phyloP scores from a whole-genome alignment of 2,113 vertebrate genomes.

The Carassius carassius region DNA sequence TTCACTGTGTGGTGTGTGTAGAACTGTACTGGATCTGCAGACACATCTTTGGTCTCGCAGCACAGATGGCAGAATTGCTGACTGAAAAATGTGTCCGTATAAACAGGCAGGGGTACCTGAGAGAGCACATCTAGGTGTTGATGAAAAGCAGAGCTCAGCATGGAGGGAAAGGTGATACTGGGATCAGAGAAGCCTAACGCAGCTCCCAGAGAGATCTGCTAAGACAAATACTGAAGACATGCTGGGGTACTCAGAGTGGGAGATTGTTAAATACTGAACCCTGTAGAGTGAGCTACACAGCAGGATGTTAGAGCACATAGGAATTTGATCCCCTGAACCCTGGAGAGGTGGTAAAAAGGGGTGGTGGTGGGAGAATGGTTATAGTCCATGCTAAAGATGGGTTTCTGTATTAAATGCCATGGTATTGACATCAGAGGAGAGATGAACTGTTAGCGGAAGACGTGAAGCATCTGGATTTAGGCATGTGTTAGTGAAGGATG shows the following conservation, averaged over 20 bases:
- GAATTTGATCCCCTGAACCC: conserved; percentile 14
- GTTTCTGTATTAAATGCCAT: conserved; percentile 24
- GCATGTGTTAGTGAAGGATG: conserved; percentile 12
- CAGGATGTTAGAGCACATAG: conserved; percentile 4
- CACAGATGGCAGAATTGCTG: neutral
- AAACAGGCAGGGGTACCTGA: conserved; percentile 10
- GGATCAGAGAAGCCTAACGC: neutral
- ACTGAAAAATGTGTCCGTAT: conserved; percentile 19
- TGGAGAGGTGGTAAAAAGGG: neutral
- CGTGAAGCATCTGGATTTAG: conserved; percentile 20
- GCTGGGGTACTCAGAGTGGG: neutral
- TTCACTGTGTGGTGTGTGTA: neutral
- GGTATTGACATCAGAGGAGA: neutral
- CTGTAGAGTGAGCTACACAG: neutral
- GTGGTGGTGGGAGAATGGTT: neutral
- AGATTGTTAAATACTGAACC: neutral
- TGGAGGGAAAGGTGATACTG: conserved; percentile 31
- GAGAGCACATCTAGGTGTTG: conserved; percentile 2
- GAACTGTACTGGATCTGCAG: neutral
- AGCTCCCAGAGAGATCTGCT: neutral
- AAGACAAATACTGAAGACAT: conserved; percentile 5
- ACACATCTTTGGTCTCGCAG: neutral
- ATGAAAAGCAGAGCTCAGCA: conserved; percentile 47
- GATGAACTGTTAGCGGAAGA: neutral
- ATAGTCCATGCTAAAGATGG: neutral